Conservation (phyloP, 2,888 invertebrate genomes). For the Diarsia mendica region DNA sequence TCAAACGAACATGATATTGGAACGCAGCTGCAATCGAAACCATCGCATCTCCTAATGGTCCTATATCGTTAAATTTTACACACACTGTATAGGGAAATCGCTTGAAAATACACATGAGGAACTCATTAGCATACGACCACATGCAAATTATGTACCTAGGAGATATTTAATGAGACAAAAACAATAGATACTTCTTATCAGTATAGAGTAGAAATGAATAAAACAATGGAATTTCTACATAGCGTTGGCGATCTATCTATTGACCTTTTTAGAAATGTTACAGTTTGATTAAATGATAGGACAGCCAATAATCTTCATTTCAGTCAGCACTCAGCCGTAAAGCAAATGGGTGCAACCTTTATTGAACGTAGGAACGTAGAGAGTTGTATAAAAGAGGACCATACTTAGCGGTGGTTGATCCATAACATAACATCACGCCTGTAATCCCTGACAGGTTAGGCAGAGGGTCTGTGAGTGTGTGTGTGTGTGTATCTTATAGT, state of each 20-base stretch:
- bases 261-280: background rate
- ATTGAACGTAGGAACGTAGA: background rate
- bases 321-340: no score
- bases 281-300: background rate
- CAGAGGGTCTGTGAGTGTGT: no score
- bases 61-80: constrained; percentile 53
- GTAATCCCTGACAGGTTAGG: no score
- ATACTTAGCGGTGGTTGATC: background rate
- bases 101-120: constrained; percentile 22
- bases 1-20: constrained; percentile 28
- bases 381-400: background rate
- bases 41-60: constrained; percentile 34
- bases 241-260: background rate
- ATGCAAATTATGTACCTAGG: constrained; percentile 21
- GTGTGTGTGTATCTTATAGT: no score
- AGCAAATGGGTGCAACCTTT: background rate
- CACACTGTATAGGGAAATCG: constrained; percentile 36
- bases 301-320: background rate
- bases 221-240: background rate
- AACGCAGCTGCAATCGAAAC: constrained; percentile 47
- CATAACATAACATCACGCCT: no score
- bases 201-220: background rate
- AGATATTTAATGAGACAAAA: constrained; percentile 19
- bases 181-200: background rate
- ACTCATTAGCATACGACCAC: constrained; percentile 26